These are phyloP conservation scores for Vipera latastei DNA, from an alignment of 2,797 vertebrate species.

Conservation along the genomic window DNA sequence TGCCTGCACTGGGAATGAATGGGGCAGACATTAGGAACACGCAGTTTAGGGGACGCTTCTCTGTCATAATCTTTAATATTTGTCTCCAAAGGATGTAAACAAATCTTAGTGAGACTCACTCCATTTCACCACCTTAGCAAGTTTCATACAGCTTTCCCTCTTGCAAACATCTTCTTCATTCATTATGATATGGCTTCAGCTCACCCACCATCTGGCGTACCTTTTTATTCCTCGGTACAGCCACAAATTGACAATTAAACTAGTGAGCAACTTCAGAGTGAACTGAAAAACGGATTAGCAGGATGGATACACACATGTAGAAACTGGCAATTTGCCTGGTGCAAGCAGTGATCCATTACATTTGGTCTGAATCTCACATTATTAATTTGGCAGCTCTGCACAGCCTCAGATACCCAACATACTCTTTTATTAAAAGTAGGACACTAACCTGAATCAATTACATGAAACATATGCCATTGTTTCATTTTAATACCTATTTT, in stretches of 20 bases:
- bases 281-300: conserved; percentile 47
- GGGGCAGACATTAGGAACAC: not conserved
- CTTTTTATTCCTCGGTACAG: not conserved
- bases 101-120: not conserved
- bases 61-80: not conserved
- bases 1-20: not conserved
- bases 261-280: conserved; percentile 44
- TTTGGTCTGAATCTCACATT: conserved; percentile 42
- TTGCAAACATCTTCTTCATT: not conserved
- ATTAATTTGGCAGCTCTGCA: conserved; percentile 25
- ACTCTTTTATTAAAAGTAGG: conserved; percentile 3
- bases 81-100: not conserved
- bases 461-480: fast-evolving
- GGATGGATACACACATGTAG: conserved; percentile 30
- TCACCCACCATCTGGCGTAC: not conserved
- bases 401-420: not conserved
- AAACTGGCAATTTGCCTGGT: conserved; percentile 45
- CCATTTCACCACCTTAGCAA: not conserved
- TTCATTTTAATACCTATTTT: not conserved
- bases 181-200: not conserved
- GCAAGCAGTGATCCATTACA: conserved; percentile 36
- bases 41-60: not conserved
- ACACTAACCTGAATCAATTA: not conserved
- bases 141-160: not conserved
- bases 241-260: conserved; percentile 42